These are phyloP conservation scores for Drosophila merina DNA, from an alignment of 2,888 invertebrate species.

Conservation along the genomic window DNA sequence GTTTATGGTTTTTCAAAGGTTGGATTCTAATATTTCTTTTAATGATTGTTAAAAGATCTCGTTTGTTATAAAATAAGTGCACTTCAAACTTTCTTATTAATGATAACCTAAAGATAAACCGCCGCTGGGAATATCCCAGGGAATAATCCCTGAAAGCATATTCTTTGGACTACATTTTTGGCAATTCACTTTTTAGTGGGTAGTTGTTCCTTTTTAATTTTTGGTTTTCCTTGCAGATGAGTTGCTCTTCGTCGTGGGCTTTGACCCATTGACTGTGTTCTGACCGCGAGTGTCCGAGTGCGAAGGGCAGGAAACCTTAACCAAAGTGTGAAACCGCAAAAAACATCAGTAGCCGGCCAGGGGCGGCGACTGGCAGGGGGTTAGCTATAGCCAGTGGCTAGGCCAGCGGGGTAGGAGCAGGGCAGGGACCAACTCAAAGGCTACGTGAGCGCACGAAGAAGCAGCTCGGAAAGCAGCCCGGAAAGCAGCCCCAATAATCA, in stretches of 20 bases:
- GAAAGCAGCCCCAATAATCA: slow-evolving; percentile 29
- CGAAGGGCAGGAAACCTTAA: slow-evolving; percentile 77
- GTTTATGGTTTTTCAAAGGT: too few species aligned
- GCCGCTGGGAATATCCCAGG: too few species aligned
- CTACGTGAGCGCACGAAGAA: slow-evolving; percentile 51
- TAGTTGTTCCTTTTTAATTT: slow-evolving; percentile 11
- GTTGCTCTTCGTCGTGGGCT: not conserved
- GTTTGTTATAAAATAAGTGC: too few species aligned
- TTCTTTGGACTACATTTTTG: not conserved
- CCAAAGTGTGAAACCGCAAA: slow-evolving; percentile 84
- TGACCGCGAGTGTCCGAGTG: slow-evolving; percentile 53
- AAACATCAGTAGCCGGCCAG: slow-evolving; percentile 82
- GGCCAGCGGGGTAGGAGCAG: not conserved
- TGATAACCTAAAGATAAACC: too few species aligned
- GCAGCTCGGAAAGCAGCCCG: slow-evolving; percentile 20
- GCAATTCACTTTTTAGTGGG: not conserved
- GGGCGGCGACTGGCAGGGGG: slow-evolving; percentile 21
- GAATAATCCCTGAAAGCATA: not conserved
- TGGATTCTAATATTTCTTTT: too few species aligned
- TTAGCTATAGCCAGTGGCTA: slow-evolving; percentile 7
- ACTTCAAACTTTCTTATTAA: too few species aligned
- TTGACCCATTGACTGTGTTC: slow-evolving; percentile 60
- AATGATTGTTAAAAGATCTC: too few species aligned
- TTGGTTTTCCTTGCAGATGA: not conserved
- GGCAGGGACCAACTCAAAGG: not conserved